phyloP scores from a whole-genome alignment of 2,113 vertebrate genomes.

The Litocranius walleri region DNA sequence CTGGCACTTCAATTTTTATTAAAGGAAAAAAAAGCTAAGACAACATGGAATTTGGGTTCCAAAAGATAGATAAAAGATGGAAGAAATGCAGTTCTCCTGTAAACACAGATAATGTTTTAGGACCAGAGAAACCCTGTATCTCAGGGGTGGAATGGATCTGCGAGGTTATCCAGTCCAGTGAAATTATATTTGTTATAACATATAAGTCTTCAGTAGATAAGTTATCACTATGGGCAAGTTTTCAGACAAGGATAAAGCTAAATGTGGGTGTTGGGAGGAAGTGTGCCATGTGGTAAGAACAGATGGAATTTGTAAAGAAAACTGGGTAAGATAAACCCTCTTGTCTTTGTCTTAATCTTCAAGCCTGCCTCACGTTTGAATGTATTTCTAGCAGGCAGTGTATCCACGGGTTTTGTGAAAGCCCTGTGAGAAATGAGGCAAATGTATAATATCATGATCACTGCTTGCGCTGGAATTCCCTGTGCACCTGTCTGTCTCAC shows the following conservation, averaged over 20 bases:
- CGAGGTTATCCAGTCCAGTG: not conserved
- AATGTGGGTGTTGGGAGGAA: not conserved
- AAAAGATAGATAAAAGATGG: not conserved
- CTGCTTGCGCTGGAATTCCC: not conserved
- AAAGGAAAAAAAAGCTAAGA: not conserved
- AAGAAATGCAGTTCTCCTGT: not conserved
- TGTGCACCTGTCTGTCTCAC: not conserved
- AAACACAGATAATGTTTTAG: conserved; percentile 33
- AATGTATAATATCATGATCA: not conserved
- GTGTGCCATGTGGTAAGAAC: not conserved
- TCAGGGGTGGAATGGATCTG: not conserved
- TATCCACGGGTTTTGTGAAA: not conserved
- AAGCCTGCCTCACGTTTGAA: not conserved
- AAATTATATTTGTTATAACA: conserved; percentile 37
- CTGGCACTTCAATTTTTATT: not conserved
- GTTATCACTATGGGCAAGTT: not conserved
- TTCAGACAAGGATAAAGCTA: not conserved
- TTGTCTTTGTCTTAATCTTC: conserved; percentile 22
- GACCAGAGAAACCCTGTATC: not conserved
- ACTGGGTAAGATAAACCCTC: not conserved
- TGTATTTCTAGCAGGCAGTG: not conserved
- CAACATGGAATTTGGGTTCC: not conserved
- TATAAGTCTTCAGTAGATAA: not conserved
- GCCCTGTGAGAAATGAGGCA: not conserved
- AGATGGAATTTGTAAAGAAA: not conserved